Evolutionary conservation across 2,113 vertebrate genomes (phyloP), one percentile per base, ranked within the genome.

Genomic region (Guaruba guarouba): DNA sequence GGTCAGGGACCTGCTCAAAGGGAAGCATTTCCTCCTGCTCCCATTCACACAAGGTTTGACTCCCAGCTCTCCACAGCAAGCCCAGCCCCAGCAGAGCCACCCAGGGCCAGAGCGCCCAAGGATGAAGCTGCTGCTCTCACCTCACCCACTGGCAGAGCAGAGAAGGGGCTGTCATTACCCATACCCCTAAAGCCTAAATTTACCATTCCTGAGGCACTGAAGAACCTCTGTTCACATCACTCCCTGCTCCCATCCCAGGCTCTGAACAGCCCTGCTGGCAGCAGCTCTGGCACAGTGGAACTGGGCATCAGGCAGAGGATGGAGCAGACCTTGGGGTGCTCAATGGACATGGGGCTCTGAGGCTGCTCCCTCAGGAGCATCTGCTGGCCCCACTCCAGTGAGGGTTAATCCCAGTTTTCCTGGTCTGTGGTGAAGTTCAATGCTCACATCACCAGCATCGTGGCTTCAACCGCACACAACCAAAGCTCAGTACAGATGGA

Each of bases 311-410:
- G 29, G 68, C 25, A 19, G 61, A 52, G 57, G 13, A 44, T 1
- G 1, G 28, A 0, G 23, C 10, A 1, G 29, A 14, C 48, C 67
- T 0, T 0, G 63, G 28, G 51, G 8, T 29, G 66, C 48, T 55
- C 69, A 3, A 76, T 7, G 9, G 37, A 37, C 13, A 0, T 1
- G 1, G 74, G 29, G 33, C 41, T 28, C 54, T 1, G 37, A 24
- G 59, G 57, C 18, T 52, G 66, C 17, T 70, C n/a, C 13, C 61
- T 3, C 4, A 0, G 9, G 54, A 74, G 17, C 51, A 22, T 8
- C 71, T 9, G 24, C 61, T 29, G 35, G 20, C 52, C 46, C 2
- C 2, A 1, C 10, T 23, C 63, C 5, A 13, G 7, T 11, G 28
- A 10, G 61, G 75, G 18, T 55, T 44, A 52, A 75, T 33, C 55